Conservation (phyloP, 2,113 vertebrate genomes). For the Himantopus leucocephalus region DNA sequence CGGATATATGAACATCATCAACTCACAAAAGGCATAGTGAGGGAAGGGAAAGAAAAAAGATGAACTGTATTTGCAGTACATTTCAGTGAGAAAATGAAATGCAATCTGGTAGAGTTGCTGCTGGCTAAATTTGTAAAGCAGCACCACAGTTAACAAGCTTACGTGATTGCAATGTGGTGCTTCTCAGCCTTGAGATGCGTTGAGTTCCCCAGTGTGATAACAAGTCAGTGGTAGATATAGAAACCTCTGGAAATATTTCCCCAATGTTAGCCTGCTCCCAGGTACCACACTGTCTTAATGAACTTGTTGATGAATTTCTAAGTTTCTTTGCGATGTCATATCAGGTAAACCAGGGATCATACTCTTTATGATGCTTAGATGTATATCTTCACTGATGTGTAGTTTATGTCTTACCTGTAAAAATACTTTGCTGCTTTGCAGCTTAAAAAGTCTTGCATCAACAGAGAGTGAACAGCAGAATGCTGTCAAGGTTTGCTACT, state of each 20-base stretch:
- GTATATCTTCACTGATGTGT: background rate
- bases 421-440: background rate
- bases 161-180: accelerated
- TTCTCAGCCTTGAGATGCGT: background rate
- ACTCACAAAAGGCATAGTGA: background rate
- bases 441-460: background rate
- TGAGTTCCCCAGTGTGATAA: background rate
- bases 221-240: background rate
- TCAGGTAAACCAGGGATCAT: background rate
- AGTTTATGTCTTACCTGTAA: background rate
- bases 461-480: background rate
- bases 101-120: background rate
- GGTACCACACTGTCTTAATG: background rate
- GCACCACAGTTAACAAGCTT: no score
- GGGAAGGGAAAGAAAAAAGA: background rate
- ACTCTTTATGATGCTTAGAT: background rate
- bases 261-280: background rate
- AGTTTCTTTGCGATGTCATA: background rate
- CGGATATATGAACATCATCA: background rate
- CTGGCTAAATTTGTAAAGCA: background rate
- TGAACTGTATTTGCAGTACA: background rate
- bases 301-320: background rate
- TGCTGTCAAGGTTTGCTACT: background rate
- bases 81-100: background rate
- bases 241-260: background rate